phyloP scores from a whole-genome alignment of 2,888 invertebrate species.

The Tinea semifulvella region DNA sequence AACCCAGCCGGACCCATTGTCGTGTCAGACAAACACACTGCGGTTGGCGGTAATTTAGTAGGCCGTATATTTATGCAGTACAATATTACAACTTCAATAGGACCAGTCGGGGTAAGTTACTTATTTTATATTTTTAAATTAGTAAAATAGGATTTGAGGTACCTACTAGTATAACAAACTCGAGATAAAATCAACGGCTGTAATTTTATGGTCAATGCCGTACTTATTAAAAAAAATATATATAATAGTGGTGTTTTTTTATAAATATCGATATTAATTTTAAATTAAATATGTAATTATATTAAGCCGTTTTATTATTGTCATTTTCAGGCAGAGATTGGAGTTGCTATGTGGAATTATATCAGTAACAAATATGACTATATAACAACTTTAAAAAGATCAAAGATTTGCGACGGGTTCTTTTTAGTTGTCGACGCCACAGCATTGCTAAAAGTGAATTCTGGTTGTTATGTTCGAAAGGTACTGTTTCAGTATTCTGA shows the following conservation, averaged over 20 bases:
- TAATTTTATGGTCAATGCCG: no score
- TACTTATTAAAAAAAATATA: no score
- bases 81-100: not conserved
- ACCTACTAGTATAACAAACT: no score
- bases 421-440: not conserved
- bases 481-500: no score
- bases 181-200: no score
- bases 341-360: not conserved
- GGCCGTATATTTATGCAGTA: not conserved
- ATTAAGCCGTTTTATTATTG: no score
- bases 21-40: not conserved
- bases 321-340: constrained; percentile 1
- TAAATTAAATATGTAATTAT: not conserved
- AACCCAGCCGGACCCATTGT: not conserved
- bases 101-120: constrained; percentile 7
- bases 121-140: no score
- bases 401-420: constrained; percentile 2
- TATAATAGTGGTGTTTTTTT: not conserved
- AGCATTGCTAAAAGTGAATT: not conserved
- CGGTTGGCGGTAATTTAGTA: not conserved
- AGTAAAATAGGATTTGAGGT: no score
- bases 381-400: not conserved
- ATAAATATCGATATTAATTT: not conserved
- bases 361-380: not conserved
- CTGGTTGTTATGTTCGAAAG: not conserved